These are phyloP conservation scores for Turnix velox DNA, from an alignment of 2,113 vertebrate genomes.

Conservation along the genomic window DNA sequence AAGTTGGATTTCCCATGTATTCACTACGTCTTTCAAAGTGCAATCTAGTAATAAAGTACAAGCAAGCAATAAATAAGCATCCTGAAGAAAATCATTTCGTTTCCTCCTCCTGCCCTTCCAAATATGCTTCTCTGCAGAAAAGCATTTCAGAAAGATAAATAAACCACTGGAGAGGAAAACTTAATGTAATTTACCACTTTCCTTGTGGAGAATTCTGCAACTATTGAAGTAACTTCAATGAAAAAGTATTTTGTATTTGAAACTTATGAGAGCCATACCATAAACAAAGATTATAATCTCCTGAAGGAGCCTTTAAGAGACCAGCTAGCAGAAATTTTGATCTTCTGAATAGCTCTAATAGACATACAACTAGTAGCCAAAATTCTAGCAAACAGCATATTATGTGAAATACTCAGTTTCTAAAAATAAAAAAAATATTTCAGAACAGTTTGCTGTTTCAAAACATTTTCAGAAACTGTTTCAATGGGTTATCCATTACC, in stretches of 20 bases:
- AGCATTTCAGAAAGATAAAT: neutral
- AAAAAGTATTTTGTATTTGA: neutral
- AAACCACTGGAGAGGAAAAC: neutral
- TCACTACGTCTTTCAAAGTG: too few relatives aligned
- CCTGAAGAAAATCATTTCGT: neutral
- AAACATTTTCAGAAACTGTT: neutral
- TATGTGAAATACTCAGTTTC: neutral
- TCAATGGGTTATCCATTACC: neutral
- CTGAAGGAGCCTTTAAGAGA: neutral
- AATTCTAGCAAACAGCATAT: neutral
- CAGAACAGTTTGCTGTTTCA: neutral
- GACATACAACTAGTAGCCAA: neutral
- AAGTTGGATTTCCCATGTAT: neutral
- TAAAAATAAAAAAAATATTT: neutral
- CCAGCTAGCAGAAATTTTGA: neutral
- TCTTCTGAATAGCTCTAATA: neutral
- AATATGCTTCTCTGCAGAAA: neutral
- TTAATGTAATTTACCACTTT: neutral
- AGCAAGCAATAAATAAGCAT: neutral
- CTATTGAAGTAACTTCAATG: neutral
- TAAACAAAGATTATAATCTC: neutral
- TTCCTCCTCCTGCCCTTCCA: neutral
- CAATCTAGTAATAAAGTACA: too few relatives aligned
- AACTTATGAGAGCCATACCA: accelerated
- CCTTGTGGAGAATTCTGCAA: neutral